A percentile compares a stretch with the other conserved stretches of the same genome.
phyloP scores from a whole-genome alignment of 1,140 invertebrate genomes.

The Sarcophaga bullata region DNA sequence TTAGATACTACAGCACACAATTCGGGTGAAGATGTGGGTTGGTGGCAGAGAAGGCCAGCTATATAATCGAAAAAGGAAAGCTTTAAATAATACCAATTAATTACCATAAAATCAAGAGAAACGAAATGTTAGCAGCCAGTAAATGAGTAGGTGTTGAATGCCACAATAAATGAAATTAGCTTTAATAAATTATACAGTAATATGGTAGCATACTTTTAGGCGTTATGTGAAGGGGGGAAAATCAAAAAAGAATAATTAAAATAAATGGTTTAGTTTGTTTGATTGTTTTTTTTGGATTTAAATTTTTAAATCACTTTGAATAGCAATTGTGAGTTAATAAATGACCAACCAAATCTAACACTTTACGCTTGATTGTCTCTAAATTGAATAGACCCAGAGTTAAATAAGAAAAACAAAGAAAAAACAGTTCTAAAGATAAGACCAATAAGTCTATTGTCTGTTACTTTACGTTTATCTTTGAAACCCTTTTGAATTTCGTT shows the following conservation, averaged over 20 bases:
- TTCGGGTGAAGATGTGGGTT: not conserved
- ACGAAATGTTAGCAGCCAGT: constrained; percentile 10
- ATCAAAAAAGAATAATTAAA: too few species aligned
- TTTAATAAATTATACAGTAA: constrained; percentile 8
- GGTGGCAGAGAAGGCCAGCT: not conserved
- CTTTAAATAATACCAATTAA: constrained; percentile 38
- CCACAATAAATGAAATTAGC: constrained; percentile 21
- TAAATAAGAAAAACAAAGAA: not conserved
- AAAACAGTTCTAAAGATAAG: not conserved
- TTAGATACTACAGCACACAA: not conserved
- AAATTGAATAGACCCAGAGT: not conserved
- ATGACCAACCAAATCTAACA: not conserved
- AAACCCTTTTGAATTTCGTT: not conserved
- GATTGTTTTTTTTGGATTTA: too few species aligned
- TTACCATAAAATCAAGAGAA: constrained; percentile 5
- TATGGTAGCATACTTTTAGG: not conserved
- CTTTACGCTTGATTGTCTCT: constrained; percentile 9
- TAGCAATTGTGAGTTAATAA: not conserved
- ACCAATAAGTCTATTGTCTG: not conserved
- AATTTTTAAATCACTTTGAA: not conserved
- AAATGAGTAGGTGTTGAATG: not conserved
- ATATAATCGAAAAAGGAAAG: not conserved
- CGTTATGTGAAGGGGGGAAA: too few species aligned
- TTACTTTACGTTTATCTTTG: not conserved
- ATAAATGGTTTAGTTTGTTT: too few species aligned